Conservation (phyloP, 2,888 invertebrate genomes). For the Colletes collaris region DNA sequence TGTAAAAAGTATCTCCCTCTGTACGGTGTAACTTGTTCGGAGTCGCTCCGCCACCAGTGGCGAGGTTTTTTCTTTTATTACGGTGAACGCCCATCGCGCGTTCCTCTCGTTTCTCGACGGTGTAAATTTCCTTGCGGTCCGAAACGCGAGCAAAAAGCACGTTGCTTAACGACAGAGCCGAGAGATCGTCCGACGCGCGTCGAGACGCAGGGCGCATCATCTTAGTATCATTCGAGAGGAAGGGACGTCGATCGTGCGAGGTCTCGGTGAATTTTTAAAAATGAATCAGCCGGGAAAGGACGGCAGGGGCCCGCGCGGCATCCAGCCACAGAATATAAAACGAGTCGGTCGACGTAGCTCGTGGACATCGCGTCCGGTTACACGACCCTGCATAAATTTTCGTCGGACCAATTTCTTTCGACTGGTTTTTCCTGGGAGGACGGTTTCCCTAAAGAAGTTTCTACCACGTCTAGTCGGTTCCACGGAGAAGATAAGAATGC, state of each 20-base stretch:
- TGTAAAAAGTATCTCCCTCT: constrained; percentile 42
- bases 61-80: constrained; percentile 35
- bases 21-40: constrained; percentile 15
- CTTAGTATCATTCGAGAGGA: constrained; percentile 27
- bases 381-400: constrained; percentile 60
- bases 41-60: constrained; percentile 3
- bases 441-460: constrained; percentile 17
- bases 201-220: constrained; percentile 18
- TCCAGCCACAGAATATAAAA: constrained; percentile 57
- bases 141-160: not conserved
- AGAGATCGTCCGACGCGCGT: constrained; percentile 8
- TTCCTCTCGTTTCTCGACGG: constrained; percentile 24
- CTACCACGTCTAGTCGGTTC: constrained; percentile 2
- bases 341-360: constrained; percentile 26
- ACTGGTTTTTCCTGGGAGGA: constrained; percentile 20
- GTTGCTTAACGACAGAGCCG: not conserved
- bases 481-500: constrained; percentile 14
- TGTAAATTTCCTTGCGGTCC: constrained; percentile 31
- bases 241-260: constrained; percentile 39
- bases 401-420: constrained; percentile 59
- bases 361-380: constrained; percentile 53
- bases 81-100: constrained; percentile 9
- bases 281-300: constrained; percentile 8
- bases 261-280: constrained; percentile 52
- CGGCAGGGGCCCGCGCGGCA: constrained; percentile 17